Percentiles rank a stretch among this genome's conserved stretches.
These are phyloP conservation scores for Galaxea fascicularis DNA, from an alignment of 92 coral and sea anemone genomes.

Conservation along the genomic window DNA sequence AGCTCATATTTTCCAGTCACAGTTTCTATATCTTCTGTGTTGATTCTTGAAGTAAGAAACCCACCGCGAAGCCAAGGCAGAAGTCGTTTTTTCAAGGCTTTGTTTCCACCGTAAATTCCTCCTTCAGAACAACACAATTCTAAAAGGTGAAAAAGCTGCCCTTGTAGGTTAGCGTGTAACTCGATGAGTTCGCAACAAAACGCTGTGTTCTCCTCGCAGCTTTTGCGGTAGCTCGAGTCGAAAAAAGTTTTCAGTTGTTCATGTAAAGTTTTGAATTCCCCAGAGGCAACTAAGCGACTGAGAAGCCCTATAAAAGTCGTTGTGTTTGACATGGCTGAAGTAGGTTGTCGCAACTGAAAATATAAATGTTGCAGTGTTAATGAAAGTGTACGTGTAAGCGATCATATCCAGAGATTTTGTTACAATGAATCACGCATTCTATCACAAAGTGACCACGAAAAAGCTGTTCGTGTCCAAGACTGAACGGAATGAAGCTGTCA, in stretches of 20 bases:
- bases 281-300: conserved; percentile 72
- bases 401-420: conserved; percentile 15
- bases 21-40: conserved; percentile 46
- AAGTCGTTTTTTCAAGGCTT: conserved; percentile 72
- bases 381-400: conserved; percentile 12
- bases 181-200: conserved; percentile 82
- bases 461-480: neutral
- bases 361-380: conserved; percentile 5
- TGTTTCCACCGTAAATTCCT: conserved; percentile 75
- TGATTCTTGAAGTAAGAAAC: conserved; percentile 45
- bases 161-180: conserved; percentile 76
- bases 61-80: conserved; percentile 82
- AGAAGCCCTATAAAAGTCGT: conserved; percentile 78
- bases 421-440: conserved; percentile 45
- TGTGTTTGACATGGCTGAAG: conserved; percentile 46
- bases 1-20: conserved; percentile 72
- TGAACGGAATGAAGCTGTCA: neutral
- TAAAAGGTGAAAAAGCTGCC: conserved; percentile 83
- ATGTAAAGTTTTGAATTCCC: conserved; percentile 67
- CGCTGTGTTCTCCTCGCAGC: conserved; percentile 80
- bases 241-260: conserved; percentile 68
- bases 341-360: neutral
- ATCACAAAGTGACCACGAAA: neutral
- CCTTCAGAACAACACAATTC: conserved; percentile 82
- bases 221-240: conserved; percentile 78